Conservation (phyloP, 2,797 vertebrate genomes). For the Sphaeramia orbicularis region DNA sequence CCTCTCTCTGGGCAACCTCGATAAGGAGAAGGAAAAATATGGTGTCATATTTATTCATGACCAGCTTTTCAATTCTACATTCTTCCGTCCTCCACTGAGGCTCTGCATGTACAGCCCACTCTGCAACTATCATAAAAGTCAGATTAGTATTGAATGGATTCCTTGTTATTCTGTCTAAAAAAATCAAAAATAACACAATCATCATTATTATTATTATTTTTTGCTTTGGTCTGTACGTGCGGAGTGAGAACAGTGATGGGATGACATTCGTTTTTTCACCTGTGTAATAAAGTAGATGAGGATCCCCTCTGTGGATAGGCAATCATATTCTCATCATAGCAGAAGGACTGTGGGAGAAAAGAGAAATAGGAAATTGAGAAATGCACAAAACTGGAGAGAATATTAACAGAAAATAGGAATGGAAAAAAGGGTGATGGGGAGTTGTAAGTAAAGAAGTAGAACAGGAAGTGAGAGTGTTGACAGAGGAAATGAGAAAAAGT, state of each 20-base stretch:
- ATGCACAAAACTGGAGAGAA: conserved; percentile 53
- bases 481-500: background rate
- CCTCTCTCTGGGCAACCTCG: conserved; percentile 79
- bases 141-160: conserved; percentile 66
- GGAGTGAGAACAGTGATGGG: conserved; percentile 55
- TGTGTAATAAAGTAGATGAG: conserved; percentile 75
- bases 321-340: conserved; percentile 71
- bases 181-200: conserved; percentile 50
- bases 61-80: conserved; percentile 71
- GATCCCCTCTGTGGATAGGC: conserved; percentile 62
- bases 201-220: conserved; percentile 62
- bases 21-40: conserved; percentile 80
- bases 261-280: conserved; percentile 50
- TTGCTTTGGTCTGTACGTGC: conserved; percentile 43
- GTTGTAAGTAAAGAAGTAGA: conserved; percentile 31
- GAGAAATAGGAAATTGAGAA: conserved; percentile 62
- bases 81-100: conserved; percentile 59
- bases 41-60: conserved; percentile 86
- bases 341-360: conserved; percentile 42
- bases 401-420: conserved; percentile 41
- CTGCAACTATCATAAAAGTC: conserved; percentile 43
- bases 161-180: conserved; percentile 61
- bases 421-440: conserved; percentile 21
- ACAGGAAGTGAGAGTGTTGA: background rate
- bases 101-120: conserved; percentile 46